phyloP scores from a whole-genome alignment of 2,113 vertebrate genomes.

The Isurus oxyrinchus region DNA sequence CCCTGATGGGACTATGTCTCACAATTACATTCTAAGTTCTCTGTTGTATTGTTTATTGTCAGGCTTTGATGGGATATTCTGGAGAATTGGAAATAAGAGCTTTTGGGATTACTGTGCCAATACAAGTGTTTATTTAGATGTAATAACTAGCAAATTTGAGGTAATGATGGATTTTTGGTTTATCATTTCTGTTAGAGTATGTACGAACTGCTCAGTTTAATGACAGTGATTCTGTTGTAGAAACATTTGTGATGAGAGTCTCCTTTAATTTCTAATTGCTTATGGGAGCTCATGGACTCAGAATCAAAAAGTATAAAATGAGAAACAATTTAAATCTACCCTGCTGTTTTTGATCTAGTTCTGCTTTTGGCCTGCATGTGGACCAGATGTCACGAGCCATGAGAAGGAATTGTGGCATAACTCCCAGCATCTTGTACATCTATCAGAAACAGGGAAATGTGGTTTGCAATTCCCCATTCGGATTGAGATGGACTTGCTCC shows the following conservation, averaged over 20 bases:
- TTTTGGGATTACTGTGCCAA: not conserved
- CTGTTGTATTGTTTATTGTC: not conserved
- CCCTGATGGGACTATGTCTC: not conserved
- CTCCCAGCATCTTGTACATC: slow-evolving; percentile 30
- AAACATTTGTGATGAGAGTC: not conserved
- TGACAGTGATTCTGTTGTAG: not conserved
- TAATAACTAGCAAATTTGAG: not conserved
- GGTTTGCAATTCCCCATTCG: slow-evolving; percentile 3
- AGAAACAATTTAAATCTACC: slow-evolving; percentile 15
- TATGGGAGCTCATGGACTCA: not conserved
- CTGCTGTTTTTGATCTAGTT: slow-evolving; percentile 11
- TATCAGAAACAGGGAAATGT: not conserved
- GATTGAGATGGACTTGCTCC: not conserved
- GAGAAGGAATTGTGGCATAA: not conserved
- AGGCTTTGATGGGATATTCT: not conserved
- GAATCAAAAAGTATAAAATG: not conserved
- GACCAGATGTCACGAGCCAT: slow-evolving; percentile 28
- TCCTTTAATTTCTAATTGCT: not conserved
- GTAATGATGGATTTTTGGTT: not conserved
- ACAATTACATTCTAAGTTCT: not conserved
- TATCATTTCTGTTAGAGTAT: not conserved
- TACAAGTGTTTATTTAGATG: not conserved
- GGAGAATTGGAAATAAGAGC: not conserved
- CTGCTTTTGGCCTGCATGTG: slow-evolving; percentile 1
- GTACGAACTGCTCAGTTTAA: not conserved